Conservation (phyloP, 1,140 invertebrate genomes). For the Pogonognathellus flavescens region DNA sequence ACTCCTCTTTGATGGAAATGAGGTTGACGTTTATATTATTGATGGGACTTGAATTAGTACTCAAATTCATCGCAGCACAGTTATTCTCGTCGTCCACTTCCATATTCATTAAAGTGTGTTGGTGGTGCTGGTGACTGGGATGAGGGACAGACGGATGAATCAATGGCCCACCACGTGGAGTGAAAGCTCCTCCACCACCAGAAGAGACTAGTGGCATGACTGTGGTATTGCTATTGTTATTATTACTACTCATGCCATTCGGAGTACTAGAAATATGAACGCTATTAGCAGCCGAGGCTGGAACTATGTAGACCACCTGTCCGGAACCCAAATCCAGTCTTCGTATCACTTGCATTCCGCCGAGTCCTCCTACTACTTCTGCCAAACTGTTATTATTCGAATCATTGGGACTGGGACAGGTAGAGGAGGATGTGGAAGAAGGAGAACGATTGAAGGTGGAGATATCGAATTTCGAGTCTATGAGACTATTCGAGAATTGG, state of each 20-base stretch:
- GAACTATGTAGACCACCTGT: constrained; percentile 45
- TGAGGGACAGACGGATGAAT: constrained; percentile 5
- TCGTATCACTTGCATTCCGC: constrained; percentile 18
- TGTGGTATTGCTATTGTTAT: neutral
- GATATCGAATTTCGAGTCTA: constrained; percentile 25
- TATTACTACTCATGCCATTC: constrained; percentile 31
- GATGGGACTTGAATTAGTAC: constrained; percentile 1
- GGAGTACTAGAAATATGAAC: constrained; percentile 24
- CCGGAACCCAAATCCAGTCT: constrained; percentile 31
- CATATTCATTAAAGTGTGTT: neutral
- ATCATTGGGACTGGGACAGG: constrained; percentile 57
- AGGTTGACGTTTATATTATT: constrained; percentile 35
- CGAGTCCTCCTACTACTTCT: neutral
- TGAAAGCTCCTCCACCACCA: constrained; percentile 37
- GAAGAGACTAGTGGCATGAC: neutral
- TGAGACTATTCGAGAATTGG: neutral
- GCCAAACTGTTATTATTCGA: constrained; percentile 58
- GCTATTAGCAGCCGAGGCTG: constrained; percentile 5
- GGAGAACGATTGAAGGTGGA: neutral
- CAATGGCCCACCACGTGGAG: constrained; percentile 6
- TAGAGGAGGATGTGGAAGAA: constrained; percentile 31
- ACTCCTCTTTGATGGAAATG: constrained; percentile 23
- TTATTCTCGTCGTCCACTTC: constrained; percentile 23
- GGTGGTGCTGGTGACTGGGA: neutral
- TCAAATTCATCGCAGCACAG: constrained; percentile 44